A percentile compares a stretch with the other conserved stretches of the same genome.
phyloP scores from a whole-genome alignment of 2,888 invertebrate species.

The Buathra laborator region DNA sequence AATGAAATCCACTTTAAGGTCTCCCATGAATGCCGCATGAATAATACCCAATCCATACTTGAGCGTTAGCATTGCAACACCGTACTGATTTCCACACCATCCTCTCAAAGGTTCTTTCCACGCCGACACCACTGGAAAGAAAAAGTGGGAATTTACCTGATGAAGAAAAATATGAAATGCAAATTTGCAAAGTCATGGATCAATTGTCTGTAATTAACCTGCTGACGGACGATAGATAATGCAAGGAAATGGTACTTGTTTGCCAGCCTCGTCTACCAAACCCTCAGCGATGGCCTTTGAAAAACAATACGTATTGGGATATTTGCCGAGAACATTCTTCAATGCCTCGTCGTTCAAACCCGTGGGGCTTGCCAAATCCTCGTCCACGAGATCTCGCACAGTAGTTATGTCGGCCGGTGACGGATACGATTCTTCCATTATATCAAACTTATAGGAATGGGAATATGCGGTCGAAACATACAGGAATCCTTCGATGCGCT shows the following conservation, averaged over 20 bases:
- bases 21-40: conserved; percentile 63
- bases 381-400: conserved; percentile 72
- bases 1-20: conserved; percentile 71
- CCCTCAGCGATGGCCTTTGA: conserved; percentile 77
- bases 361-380: conserved; percentile 63
- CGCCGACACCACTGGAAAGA: conserved; percentile 71
- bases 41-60: conserved; percentile 70
- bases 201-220: conserved; percentile 63
- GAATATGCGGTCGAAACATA: conserved; percentile 63
- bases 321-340: conserved; percentile 70
- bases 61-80: conserved; percentile 57
- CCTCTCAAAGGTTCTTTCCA: conserved; percentile 73
- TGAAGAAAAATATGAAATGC: no score
- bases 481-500: conserved; percentile 22
- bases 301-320: conserved; percentile 73
- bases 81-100: conserved; percentile 57
- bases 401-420: conserved; percentile 74
- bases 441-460: conserved; percentile 26
- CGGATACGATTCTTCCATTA: conserved; percentile 74
- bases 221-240: conserved; percentile 70
- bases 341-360: conserved; percentile 67
- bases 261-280: conserved; percentile 71
- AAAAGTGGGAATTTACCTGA: background rate
- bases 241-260: conserved; percentile 65
- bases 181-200: no score